These are phyloP conservation scores for Mystacides longicornis DNA, from an alignment of 2,888 invertebrate species.

Conservation along the genomic window DNA sequence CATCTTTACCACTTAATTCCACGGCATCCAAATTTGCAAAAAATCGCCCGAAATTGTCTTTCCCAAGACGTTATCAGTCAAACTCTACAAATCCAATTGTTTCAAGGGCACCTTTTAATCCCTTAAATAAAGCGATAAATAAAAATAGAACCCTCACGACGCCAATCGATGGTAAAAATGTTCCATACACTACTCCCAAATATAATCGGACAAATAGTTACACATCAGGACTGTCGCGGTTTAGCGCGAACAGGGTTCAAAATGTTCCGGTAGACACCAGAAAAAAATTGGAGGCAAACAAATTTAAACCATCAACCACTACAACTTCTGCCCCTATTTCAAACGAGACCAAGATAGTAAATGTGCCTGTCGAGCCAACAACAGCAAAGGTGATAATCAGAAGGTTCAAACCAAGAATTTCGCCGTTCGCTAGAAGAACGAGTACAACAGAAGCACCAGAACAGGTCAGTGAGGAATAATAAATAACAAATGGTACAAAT, in stretches of 20 bases:
- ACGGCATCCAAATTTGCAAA: slow-evolving; percentile 30
- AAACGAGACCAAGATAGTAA: slow-evolving; percentile 32
- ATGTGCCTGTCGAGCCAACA: slow-evolving; percentile 29
- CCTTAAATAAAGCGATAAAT: slow-evolving; percentile 31
- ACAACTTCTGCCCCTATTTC: slow-evolving; percentile 38
- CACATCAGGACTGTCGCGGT: slow-evolving; percentile 36
- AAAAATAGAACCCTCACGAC: slow-evolving; percentile 31
- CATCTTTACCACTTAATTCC: slow-evolving; percentile 15
- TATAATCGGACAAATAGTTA: slow-evolving; percentile 24
- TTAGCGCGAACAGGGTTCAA: slow-evolving; percentile 37
- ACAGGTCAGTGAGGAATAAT: slow-evolving; percentile 29
- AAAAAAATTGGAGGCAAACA: slow-evolving; percentile 29
- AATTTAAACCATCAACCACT: slow-evolving; percentile 31
- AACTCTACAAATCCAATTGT: slow-evolving; percentile 36
- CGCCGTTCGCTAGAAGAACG: slow-evolving; percentile 39
- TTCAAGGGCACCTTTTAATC: slow-evolving; percentile 31
- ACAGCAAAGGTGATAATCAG: slow-evolving; percentile 37
- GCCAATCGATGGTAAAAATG: slow-evolving; percentile 12
- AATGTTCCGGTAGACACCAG: slow-evolving; percentile 43
- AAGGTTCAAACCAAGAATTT: slow-evolving; percentile 38
- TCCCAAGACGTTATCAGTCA: slow-evolving; percentile 38
- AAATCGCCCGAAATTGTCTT: slow-evolving; percentile 38
- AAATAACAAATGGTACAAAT: slow-evolving; percentile 5
- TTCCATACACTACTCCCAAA: slow-evolving; percentile 23
- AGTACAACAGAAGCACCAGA: slow-evolving; percentile 33